phyloP scores from a whole-genome alignment of 2,113 vertebrate species.

The Lonchura striata region DNA sequence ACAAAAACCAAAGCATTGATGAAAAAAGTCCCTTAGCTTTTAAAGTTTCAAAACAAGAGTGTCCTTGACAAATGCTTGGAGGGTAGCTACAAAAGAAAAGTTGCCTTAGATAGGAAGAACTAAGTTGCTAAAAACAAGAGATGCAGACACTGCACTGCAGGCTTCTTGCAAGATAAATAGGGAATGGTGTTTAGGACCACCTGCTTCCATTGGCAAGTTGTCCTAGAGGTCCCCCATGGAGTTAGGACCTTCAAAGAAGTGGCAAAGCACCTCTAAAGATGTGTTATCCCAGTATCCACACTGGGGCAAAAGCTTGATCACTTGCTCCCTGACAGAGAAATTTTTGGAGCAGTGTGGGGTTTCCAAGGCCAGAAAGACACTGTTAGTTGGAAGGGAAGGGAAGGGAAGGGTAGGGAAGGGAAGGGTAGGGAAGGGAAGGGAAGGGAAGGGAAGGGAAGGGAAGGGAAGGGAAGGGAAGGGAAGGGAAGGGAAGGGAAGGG shows the following conservation, averaged over 20 bases:
- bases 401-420: too few species aligned
- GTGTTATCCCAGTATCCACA: background rate
- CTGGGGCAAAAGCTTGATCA: background rate
- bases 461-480: too few species aligned
- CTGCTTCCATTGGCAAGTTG: background rate
- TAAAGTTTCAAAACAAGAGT: background rate
- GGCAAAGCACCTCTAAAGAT: background rate
- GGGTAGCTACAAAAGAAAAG: background rate
- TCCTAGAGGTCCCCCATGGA: background rate
- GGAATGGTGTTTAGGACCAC: background rate
- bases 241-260: background rate
- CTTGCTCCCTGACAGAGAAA: background rate
- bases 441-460: too few species aligned
- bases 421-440: too few species aligned
- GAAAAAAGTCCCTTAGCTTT: background rate
- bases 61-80: conserved; percentile 13
- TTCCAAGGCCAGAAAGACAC: background rate
- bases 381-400: rapidly evolving
- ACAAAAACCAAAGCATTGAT: background rate
- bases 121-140: background rate
- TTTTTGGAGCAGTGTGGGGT: background rate
- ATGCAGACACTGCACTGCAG: background rate
- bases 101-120: background rate
- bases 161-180: background rate
- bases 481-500: too few species aligned